Evolutionary conservation across 2,797 vertebrate species (phyloP).

Genomic region (Pantherophis alleghaniensis): DNA sequence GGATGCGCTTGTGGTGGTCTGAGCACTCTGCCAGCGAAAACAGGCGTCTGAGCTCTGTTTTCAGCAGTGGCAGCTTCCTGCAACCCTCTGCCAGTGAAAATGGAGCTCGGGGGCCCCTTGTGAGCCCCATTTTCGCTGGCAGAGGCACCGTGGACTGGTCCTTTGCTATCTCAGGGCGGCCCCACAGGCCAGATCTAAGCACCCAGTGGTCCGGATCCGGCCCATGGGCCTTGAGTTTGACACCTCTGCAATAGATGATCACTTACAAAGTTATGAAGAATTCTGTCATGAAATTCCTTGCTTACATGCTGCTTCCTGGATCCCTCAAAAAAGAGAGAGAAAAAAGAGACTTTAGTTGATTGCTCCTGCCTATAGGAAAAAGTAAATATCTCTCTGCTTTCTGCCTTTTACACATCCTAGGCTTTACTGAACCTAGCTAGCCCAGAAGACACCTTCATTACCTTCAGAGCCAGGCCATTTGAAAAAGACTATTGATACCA

Average conservation of each 20-base stretch:
- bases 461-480: background rate
- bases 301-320: background rate
- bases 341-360: background rate
- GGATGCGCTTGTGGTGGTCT: too few relatives aligned
- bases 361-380: background rate
- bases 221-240: too few relatives aligned
- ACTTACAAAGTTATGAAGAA: background rate
- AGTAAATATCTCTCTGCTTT: background rate
- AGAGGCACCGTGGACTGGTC: too few relatives aligned
- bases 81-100: too few relatives aligned
- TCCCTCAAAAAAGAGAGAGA: background rate
- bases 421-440: background rate
- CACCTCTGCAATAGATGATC: background rate
- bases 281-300: background rate
- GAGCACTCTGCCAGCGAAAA: too few relatives aligned
- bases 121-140: too few relatives aligned
- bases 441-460: background rate
- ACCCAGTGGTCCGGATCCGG: fast-evolving
- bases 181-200: too few relatives aligned
- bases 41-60: too few relatives aligned
- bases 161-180: too few relatives aligned
- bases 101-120: too few relatives aligned
- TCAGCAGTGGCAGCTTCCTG: too few relatives aligned
- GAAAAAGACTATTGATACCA: background rate
- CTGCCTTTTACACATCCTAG: background rate